A percentile compares a stretch with the other conserved stretches of the same genome.
These are phyloP conservation scores for Megaceryle maxima DNA, from an alignment of 2,113 vertebrate species.

Conservation along the genomic window DNA sequence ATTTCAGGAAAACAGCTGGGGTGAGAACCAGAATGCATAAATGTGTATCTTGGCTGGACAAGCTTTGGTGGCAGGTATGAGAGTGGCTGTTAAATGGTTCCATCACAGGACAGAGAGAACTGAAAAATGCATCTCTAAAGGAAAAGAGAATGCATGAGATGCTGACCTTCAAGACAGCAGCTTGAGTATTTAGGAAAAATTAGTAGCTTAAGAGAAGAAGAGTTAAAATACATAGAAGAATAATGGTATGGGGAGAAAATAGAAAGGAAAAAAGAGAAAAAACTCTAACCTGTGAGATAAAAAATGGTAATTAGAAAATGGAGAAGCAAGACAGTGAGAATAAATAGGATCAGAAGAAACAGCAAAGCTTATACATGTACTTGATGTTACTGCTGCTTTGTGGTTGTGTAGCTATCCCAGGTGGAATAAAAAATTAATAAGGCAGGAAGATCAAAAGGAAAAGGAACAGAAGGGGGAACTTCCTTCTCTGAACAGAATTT, in stretches of 20 bases:
- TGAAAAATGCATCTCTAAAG: background rate
- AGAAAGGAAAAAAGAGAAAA: background rate
- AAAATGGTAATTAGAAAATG: background rate
- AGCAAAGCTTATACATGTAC: background rate
- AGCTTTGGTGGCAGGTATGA: background rate
- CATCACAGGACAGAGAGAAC: background rate
- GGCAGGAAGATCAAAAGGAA: conserved; percentile 18
- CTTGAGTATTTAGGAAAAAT: background rate
- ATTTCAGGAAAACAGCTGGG: background rate
- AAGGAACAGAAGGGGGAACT: background rate
- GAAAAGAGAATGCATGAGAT: background rate
- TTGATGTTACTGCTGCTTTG: background rate
- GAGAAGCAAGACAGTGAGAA: background rate
- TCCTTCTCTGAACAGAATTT: background rate
- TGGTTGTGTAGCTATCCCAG: background rate
- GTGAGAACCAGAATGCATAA: background rate
- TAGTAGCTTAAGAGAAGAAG: background rate
- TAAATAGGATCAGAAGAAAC: background rate
- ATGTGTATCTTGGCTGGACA: background rate
- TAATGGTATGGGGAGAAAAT: background rate
- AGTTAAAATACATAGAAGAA: background rate
- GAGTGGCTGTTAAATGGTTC: background rate
- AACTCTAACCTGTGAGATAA: background rate
- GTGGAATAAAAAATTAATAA: background rate
- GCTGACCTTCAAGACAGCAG: background rate